phyloP scores from a whole-genome alignment of 2,797 vertebrate species.

The Pitangus sulphuratus region DNA sequence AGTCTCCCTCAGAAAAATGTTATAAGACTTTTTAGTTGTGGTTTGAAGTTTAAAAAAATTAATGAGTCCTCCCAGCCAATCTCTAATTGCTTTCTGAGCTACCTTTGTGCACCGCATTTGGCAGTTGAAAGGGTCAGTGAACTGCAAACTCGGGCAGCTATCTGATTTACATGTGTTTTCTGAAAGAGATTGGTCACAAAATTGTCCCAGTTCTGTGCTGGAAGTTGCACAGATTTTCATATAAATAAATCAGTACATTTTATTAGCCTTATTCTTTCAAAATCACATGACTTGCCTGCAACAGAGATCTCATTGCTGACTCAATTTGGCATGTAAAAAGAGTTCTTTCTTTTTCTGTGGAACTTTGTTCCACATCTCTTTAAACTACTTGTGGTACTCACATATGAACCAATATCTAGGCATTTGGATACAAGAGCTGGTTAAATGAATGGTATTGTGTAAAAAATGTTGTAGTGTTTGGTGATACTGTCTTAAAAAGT shows the following conservation, averaged over 20 bases:
- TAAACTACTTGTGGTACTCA: neutral
- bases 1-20: neutral
- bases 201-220: neutral
- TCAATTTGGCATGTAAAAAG: neutral
- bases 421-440: neutral
- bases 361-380: conserved; percentile 21
- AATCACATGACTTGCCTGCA: neutral
- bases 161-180: conserved; percentile 21
- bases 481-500: neutral
- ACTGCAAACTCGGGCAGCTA: conserved; percentile 12
- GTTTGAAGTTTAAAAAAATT: conserved; percentile 11
- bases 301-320: conserved; percentile 39
- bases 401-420: neutral
- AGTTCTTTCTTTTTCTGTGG: neutral
- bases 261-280: conserved; percentile 27
- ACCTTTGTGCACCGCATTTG: conserved; percentile 31
- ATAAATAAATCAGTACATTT: conserved; percentile 36
- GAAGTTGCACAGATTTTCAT: conserved; percentile 18
- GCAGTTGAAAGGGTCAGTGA: conserved; percentile 29
- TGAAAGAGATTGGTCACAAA: neutral
- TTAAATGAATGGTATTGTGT: neutral
- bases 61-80: conserved; percentile 1
- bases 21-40: neutral
- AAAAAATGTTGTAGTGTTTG: neutral
- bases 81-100: conserved; percentile 49